A percentile compares a stretch with the other conserved stretches of the same genome.
Evolutionary conservation across 2,888 invertebrate species (phyloP).

Genomic region (Strigamia crassipes): DNA sequence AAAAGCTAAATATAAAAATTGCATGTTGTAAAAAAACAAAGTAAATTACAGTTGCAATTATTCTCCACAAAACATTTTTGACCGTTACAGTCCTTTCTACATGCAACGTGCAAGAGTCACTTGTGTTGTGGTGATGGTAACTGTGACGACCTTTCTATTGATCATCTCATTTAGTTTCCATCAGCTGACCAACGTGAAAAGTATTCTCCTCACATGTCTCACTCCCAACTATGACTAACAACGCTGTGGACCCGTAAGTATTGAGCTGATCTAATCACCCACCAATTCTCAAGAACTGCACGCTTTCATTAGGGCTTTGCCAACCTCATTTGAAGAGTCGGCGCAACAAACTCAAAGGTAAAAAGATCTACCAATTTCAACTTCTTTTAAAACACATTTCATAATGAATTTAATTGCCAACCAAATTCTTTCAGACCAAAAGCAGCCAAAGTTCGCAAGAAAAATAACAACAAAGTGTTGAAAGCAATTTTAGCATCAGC

Average conservation of each 20-base stretch:
- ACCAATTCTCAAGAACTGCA: not conserved
- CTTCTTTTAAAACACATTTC: not conserved
- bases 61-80: not conserved
- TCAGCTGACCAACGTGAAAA: not conserved
- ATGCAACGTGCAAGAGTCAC: not conserved
- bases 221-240: not conserved
- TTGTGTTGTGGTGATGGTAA: not conserved
- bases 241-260: not conserved
- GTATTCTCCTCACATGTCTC: not conserved
- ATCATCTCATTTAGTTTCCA: not conserved
- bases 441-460: not conserved
- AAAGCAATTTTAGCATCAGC: not conserved
- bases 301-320: not conserved
- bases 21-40: not conserved
- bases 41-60: not conserved
- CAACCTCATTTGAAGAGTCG: not conserved
- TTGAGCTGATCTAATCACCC: not conserved
- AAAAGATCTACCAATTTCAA: not conserved
- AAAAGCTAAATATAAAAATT: not conserved
- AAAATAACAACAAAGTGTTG: not conserved
- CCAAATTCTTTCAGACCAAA: not conserved
- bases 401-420: not conserved
- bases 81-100: not conserved
- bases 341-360: not conserved
- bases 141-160: not conserved